phyloP scores from a whole-genome alignment of 1,140 invertebrate species.

The Brachionus calyciflorus region DNA sequence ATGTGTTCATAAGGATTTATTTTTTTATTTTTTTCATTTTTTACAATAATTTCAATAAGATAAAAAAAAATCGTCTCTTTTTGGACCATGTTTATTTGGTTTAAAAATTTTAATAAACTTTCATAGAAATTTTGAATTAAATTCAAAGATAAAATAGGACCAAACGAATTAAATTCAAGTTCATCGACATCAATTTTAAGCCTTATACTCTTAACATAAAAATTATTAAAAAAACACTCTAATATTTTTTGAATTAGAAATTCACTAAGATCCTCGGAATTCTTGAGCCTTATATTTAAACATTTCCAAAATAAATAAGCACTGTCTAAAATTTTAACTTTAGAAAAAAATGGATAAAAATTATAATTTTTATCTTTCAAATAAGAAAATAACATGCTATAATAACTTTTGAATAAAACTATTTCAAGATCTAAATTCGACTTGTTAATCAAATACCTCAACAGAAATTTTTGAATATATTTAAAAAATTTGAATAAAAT shows the following conservation, averaged over 20 bases:
- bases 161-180: background rate
- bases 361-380: slow-evolving; percentile 5
- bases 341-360: background rate
- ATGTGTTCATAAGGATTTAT: background rate
- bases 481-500: slow-evolving; percentile 40
- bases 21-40: slow-evolving; percentile 5
- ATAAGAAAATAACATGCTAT: background rate
- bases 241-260: background rate
- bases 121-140: background rate
- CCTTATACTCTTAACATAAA: slow-evolving; percentile 1
- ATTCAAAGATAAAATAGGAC: background rate
- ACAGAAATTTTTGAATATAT: slow-evolving; percentile 35
- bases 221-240: slow-evolving; percentile 25
- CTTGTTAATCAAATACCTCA: background rate
- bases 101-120: background rate
- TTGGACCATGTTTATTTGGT: background rate
- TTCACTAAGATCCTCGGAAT: background rate
- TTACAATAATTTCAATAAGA: background rate
- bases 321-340: background rate
- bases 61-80: background rate
- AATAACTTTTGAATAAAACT: slow-evolving; percentile 17
- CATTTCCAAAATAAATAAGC: background rate
- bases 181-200: slow-evolving; percentile 3
- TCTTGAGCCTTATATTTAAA: slow-evolving; percentile 11
- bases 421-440: background rate